Evolutionary conservation across 2,888 invertebrate genomes (phyloP), one percentile per base, ranked within the genome.

Genomic region (Drosophila quasianomalipes): DNA sequence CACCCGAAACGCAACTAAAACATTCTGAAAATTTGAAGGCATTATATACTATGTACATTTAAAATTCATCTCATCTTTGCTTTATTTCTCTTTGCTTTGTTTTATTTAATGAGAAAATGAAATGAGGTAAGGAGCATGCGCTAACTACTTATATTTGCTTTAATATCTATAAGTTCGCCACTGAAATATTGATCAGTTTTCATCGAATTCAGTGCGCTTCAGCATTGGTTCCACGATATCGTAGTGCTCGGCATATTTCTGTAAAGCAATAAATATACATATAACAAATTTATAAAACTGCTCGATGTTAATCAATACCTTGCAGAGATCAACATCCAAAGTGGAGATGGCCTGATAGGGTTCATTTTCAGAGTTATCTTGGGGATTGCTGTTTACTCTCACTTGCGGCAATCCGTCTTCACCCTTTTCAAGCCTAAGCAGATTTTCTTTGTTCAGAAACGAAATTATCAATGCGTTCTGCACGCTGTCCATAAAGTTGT

Each of bases 401-500:
- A 93, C 83, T 58, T 87, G 75, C 0, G 93, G 93, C 60, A 89
- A 83, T 3, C 83, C 89, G 81, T 92, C 93, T 0, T 72, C 62
- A 90, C 94, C 94, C 70, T 93, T 92, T 71, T 92, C 92, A 53
- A 95, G 89, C 68, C 91, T 89, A 9, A 95, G 91, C 31, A 91
- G 92, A 44, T 95, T 95, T 92, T 95, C 95, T 74, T 94, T 93
- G 7, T 94, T 91, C 57, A 95, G 92, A 92, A 95, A 95, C 1
- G 95, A 94, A 67, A 94, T 93, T 90, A 95, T 95, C 83, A 95
- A 94, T 76, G 95, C 94, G 90, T 95, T 95, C 83, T 95, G 95
- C 10, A 95, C 93, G 2, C 95, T 95, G 70, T 93, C 93, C 73
- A 94, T 94, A 90, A 95, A 95, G 82, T 94, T 93, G 0, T 91